Percentiles rank a stretch among this genome's conserved stretches.
Evolutionary conservation across 2,888 invertebrate species (phyloP).

Genomic region (Parthenolecanium corni): DNA sequence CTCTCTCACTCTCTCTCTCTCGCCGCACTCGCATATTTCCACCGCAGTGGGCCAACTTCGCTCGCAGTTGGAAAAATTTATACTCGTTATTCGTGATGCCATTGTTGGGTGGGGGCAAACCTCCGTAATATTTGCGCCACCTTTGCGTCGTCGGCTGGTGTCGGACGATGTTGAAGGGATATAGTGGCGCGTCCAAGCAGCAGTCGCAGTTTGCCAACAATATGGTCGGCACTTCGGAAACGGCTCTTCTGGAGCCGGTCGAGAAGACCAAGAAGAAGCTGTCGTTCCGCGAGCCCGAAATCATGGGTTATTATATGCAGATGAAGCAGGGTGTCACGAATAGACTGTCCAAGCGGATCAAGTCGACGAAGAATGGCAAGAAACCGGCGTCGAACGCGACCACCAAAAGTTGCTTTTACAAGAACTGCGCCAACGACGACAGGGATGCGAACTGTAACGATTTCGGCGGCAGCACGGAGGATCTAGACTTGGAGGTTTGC

Average conservation of each 20-base stretch:
- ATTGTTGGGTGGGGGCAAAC: not conserved
- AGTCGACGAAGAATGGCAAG: conserved; percentile 24
- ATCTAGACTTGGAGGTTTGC: conserved; percentile 43
- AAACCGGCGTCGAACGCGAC: conserved; percentile 13
- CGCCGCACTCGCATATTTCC: not conserved
- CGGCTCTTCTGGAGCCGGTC: conserved; percentile 36
- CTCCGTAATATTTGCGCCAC: not conserved
- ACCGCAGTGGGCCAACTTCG: not conserved
- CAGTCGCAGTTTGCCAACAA: conserved; percentile 1
- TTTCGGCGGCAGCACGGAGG: conserved; percentile 45
- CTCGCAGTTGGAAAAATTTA: not conserved
- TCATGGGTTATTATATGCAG: conserved; percentile 43
- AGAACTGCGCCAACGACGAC: conserved; percentile 15
- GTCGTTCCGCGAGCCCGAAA: conserved; percentile 76
- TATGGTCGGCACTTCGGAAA: conserved; percentile 5
- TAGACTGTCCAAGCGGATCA: conserved; percentile 33
- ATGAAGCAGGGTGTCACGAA: conserved; percentile 35
- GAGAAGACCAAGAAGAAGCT: conserved; percentile 70
- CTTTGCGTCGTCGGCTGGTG: not conserved
- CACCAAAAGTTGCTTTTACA: conserved; percentile 31
- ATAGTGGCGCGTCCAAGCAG: conserved; percentile 38
- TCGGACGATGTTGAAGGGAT: conserved; percentile 37
- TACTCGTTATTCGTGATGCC: too few species aligned
- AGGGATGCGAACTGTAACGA: conserved; percentile 31
- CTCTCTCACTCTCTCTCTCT: too few species aligned